These are phyloP conservation scores for Bergia sp. DNA, from an alignment of 92 coral and sea anemone species.

Conservation along the genomic window DNA sequence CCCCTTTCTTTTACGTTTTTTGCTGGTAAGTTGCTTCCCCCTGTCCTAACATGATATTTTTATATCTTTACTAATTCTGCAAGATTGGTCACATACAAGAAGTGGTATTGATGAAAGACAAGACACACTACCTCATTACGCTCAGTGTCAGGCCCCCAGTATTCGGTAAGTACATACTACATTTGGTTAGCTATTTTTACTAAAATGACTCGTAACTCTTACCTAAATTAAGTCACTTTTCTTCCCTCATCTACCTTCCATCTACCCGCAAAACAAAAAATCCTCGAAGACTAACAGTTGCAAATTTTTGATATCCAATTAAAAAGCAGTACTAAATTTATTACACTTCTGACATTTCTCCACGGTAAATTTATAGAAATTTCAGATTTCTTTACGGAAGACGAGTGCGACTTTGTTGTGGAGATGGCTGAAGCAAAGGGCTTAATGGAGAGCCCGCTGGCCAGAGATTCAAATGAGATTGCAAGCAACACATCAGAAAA, in stretches of 20 bases:
- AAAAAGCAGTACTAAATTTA: too few relatives aligned
- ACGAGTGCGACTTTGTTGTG: slow-evolving; percentile 90
- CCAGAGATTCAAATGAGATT: slow-evolving; percentile 49
- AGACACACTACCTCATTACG: slow-evolving; percentile 61
- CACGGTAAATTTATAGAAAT: slow-evolving; percentile 64
- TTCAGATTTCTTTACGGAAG: slow-evolving; percentile 88
- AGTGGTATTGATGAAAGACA: slow-evolving; percentile 53
- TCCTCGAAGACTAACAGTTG: not conserved
- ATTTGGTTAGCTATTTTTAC: too few relatives aligned
- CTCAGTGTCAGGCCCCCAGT: slow-evolving; percentile 77
- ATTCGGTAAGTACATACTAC: slow-evolving; percentile 62
- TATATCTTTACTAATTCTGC: not conserved
- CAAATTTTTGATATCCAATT: not conserved
- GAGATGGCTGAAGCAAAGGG: slow-evolving; percentile 88
- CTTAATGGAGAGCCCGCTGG: slow-evolving; percentile 70
- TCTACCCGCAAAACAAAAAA: not conserved
- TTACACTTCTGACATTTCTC: not conserved
- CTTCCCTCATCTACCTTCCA: not conserved
- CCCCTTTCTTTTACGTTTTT: too few relatives aligned
- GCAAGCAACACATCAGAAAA: slow-evolving; percentile 60
- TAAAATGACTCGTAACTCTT: too few relatives aligned
- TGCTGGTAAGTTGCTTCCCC: too few relatives aligned
- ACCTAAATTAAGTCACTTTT: too few relatives aligned
- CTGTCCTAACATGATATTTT: too few relatives aligned
- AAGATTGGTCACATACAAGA: slow-evolving; percentile 78